Conservation (phyloP, 2,113 vertebrate species). For the Ramphastos sulfuratus region DNA sequence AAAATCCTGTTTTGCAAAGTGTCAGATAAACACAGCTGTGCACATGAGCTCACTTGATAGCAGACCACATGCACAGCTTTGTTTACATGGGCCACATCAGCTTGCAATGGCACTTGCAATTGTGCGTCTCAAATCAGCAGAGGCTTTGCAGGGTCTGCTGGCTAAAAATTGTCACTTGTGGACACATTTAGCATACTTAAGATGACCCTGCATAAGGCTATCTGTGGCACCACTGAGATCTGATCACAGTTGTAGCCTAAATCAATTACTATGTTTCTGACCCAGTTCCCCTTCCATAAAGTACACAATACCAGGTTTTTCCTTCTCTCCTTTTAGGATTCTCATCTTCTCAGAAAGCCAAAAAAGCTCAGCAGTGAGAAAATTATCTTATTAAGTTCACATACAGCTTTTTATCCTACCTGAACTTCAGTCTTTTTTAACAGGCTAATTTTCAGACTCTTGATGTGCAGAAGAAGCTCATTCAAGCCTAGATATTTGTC, state of each 20-base stretch:
- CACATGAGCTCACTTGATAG: conserved; percentile 22
- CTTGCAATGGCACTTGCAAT: background rate
- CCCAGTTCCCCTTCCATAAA: background rate
- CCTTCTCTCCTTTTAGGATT: background rate
- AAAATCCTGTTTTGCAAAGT: conserved; percentile 26
- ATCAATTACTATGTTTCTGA: background rate
- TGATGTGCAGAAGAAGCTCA: background rate
- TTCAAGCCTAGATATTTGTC: background rate
- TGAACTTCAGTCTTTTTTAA: background rate
- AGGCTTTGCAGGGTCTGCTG: background rate
- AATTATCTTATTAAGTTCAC: background rate
- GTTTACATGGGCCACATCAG: background rate
- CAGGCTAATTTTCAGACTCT: background rate
- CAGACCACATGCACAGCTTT: conserved; percentile 23
- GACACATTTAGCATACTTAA: background rate
- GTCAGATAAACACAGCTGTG: conserved; percentile 58
- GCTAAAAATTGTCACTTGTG: background rate
- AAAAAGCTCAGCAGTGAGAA: background rate
- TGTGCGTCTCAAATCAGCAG: background rate
- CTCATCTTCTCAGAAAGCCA: background rate
- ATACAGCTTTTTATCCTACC: background rate
- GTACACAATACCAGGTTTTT: background rate
- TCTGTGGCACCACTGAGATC: background rate
- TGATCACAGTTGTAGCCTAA: no score
- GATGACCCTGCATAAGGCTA: background rate